Evolutionary conservation across 2,888 invertebrate species (phyloP), one percentile per base, ranked within the genome.

Genomic region (Heliconius erato): DNA sequence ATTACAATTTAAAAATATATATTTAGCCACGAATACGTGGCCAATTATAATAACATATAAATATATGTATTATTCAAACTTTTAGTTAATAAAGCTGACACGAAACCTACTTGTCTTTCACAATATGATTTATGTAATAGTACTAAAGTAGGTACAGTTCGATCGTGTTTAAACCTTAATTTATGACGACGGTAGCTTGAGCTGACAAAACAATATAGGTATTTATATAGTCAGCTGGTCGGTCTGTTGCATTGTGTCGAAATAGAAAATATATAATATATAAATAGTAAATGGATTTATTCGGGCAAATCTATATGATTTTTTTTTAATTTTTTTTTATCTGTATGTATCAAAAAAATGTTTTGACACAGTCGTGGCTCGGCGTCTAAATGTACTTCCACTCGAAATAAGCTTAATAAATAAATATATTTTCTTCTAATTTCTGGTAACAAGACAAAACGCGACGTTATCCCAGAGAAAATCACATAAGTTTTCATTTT

Each of bases 121-220:
- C 74, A 82, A 82, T 72, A 74, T 32, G 74, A 82, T 82, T 82
- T 79, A 69, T 82, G 68, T 68, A 82, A 74, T 59, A 76, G 76
- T 59, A 74, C 74, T 79, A 74, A 65, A 65, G 40, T n/a, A n/a
- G n/a, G n/a, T 77, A 76, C 63, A 40, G 77, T 84, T 80, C 83
- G 81, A 82, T 82, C 82, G 67, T 74, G 59, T 69, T 79, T 49
- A 71, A 28, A 67, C 68, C 59, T 82, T 79, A 79, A 79, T 79
- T 74, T 67, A 79, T 69, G 54, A 63, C 40, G 81, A 63, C 81
- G 71, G 67, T 71, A 78, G 69, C 65, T 71, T 76, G 80, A 76
- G 76, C 59, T 59, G 59, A 54, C 69, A 81, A 77, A 71, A 71
- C 59, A n/a, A 76, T 80, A 35, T 59, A 40, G 11, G 2, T 11